These are phyloP conservation scores for Clarias laeviceps DNA, from an alignment of 2,797 vertebrate species.

Conservation along the genomic window DNA sequence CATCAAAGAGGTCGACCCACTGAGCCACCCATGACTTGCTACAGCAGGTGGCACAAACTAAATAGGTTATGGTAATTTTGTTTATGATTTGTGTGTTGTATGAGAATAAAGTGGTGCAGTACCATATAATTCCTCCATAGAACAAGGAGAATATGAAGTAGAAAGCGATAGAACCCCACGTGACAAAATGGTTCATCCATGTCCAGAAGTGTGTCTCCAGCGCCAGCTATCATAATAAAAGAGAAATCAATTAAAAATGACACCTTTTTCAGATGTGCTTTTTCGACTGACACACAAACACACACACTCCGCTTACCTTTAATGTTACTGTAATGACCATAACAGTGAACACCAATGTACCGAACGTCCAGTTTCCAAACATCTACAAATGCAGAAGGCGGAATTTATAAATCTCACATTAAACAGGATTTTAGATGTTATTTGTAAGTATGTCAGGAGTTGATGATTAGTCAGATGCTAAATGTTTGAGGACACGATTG, in stretches of 20 bases:
- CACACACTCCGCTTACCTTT: constrained; percentile 79
- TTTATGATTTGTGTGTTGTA: not conserved
- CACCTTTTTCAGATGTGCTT: not conserved
- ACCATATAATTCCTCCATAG: constrained; percentile 98
- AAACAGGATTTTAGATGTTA: not conserved
- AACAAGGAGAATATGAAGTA: constrained; percentile 98
- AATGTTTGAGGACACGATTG: constrained; percentile 4
- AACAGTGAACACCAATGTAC: constrained; percentile 95
- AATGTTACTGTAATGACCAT: constrained; percentile 98
- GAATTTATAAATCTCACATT: not conserved
- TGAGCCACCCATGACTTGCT: too few relatives aligned
- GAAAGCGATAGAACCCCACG: constrained; percentile 97
- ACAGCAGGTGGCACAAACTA: not conserved
- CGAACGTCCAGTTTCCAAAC: constrained; percentile 99
- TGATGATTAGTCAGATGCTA: constrained; percentile 13
- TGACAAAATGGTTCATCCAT: constrained; percentile 98
- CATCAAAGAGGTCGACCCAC: too few relatives aligned
- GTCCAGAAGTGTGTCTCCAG: constrained; percentile 98
- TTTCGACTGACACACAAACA: not conserved
- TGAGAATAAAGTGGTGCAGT: constrained; percentile 59
- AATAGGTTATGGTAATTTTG: not conserved
- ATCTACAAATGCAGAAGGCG: constrained; percentile 74
- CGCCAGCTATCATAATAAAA: constrained; percentile 79
- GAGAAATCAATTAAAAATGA: not conserved
- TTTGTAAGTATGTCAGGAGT: not conserved